Percentiles rank a stretch among this genome's conserved stretches.
Conservation (phyloP, 2,113 vertebrate genomes). For the Thymallus thymallus region DNA sequence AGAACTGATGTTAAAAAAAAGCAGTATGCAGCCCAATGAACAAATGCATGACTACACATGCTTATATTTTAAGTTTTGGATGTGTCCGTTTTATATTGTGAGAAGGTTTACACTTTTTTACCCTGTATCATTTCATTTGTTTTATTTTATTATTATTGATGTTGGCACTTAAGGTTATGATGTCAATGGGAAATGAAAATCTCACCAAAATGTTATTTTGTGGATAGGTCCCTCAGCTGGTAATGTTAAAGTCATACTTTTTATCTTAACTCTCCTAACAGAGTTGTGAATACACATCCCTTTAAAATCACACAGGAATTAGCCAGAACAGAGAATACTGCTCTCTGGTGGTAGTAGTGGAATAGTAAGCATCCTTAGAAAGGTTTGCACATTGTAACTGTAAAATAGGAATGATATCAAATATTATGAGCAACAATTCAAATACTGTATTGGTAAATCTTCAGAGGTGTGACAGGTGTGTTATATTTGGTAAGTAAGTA, state of each 20-base stretch:
- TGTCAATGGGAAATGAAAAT: slow-evolving; percentile 34
- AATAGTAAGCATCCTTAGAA: slow-evolving; percentile 67
- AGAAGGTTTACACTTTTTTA: slow-evolving; percentile 76
- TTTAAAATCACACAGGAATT: slow-evolving; percentile 56
- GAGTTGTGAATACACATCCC: slow-evolving; percentile 41
- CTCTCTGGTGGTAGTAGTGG: slow-evolving; percentile 52
- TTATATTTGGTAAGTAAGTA: too few relatives aligned
- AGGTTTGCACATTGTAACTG: slow-evolving; percentile 73
- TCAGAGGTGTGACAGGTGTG: slow-evolving; percentile 22
- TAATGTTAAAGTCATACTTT: slow-evolving; percentile 32
- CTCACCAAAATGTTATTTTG: slow-evolving; percentile 40
- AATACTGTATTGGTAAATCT: slow-evolving; percentile 66
- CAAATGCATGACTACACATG: slow-evolving; percentile 71
- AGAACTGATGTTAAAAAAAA: slow-evolving; percentile 62
- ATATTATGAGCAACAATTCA: slow-evolving; percentile 60
- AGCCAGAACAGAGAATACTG: slow-evolving; percentile 46
- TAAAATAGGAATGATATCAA: slow-evolving; percentile 70
- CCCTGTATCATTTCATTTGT: slow-evolving; percentile 66
- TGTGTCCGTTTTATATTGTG: slow-evolving; percentile 76
- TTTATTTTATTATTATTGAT: slow-evolving; percentile 38
- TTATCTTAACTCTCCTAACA: slow-evolving; percentile 48
- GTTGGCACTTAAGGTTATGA: slow-evolving; percentile 45
- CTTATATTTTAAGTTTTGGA: slow-evolving; percentile 63
- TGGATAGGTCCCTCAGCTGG: slow-evolving; percentile 57
- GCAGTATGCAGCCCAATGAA: slow-evolving; percentile 73